phyloP scores from a whole-genome alignment of 2,797 vertebrate genomes.

The Rhinophrynus dorsalis region DNA sequence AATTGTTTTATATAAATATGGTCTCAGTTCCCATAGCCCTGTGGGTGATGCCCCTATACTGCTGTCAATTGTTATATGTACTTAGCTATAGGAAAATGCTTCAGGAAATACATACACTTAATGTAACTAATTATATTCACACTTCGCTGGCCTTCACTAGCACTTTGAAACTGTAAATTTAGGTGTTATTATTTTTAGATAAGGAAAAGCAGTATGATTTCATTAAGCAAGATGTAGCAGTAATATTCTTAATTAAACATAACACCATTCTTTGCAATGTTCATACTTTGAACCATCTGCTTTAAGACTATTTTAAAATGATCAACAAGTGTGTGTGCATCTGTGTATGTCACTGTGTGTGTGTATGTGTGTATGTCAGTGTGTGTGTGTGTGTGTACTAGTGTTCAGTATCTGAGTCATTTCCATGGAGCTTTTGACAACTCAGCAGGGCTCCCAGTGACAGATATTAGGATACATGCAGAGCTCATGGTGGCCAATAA shows the following conservation, averaged over 20 bases:
- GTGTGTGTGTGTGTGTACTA: conserved; percentile 12
- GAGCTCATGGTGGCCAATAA: conserved; percentile 23
- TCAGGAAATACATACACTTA: not conserved
- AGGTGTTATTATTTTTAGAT: not conserved
- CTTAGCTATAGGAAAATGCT: not conserved
- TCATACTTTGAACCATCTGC: conserved; percentile 6
- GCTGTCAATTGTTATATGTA: not conserved
- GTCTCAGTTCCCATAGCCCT: too few relatives aligned
- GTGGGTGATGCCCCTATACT: too few relatives aligned
- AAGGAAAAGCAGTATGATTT: not conserved
- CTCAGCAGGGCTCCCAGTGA: conserved; percentile 19
- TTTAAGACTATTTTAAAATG: conserved; percentile 25
- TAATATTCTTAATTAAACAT: conserved; percentile 19
- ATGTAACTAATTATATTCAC: not conserved
- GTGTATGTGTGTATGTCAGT: not conserved
- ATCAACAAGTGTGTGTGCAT: conserved; percentile 7
- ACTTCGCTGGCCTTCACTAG: not conserved
- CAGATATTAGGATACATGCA: conserved; percentile 22
- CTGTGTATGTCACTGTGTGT: conserved; percentile 14
- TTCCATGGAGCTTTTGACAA: conserved; percentile 31
- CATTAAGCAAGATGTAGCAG: not conserved
- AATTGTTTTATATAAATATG: too few relatives aligned
- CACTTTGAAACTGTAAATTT: not conserved
- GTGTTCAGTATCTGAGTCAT: conserved; percentile 37
- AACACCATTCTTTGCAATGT: not conserved